Conservation (phyloP, 2,797 vertebrate genomes). For the Macropus fuliginosus region DNA sequence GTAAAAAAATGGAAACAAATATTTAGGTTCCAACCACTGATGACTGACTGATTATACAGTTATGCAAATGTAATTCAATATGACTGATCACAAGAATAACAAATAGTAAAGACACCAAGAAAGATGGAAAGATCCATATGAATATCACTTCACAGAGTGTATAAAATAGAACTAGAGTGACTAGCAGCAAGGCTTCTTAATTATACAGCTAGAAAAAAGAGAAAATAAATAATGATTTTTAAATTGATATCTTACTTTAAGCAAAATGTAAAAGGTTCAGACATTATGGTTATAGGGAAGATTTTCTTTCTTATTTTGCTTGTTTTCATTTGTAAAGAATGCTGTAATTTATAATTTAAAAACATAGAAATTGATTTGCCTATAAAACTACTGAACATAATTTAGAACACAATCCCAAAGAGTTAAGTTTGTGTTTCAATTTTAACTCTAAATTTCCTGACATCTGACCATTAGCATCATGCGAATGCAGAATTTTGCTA, state of each 20-base stretch:
- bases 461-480: constrained; percentile 67
- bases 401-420: constrained; percentile 18
- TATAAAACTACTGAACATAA: not conserved
- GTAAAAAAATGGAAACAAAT: not conserved
- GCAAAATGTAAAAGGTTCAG: not conserved
- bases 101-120: not conserved
- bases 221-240: not conserved
- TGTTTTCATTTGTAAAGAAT: not conserved
- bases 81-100: not conserved
- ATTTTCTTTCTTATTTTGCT: not conserved
- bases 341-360: not conserved
- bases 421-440: constrained; percentile 20
- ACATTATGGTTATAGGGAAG: not conserved
- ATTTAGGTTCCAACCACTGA: not conserved
- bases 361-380: not conserved
- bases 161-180: not conserved
- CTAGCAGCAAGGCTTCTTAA: not conserved
- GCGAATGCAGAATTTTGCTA: constrained; percentile 66
- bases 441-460: constrained; percentile 39
- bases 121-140: not conserved
- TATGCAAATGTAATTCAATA: not conserved
- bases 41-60: not conserved
- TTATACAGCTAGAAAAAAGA: not conserved
- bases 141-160: not conserved
- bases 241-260: not conserved